These are phyloP conservation scores for Alectoris magna DNA, from an alignment of 2,797 vertebrate species.

Conservation along the genomic window DNA sequence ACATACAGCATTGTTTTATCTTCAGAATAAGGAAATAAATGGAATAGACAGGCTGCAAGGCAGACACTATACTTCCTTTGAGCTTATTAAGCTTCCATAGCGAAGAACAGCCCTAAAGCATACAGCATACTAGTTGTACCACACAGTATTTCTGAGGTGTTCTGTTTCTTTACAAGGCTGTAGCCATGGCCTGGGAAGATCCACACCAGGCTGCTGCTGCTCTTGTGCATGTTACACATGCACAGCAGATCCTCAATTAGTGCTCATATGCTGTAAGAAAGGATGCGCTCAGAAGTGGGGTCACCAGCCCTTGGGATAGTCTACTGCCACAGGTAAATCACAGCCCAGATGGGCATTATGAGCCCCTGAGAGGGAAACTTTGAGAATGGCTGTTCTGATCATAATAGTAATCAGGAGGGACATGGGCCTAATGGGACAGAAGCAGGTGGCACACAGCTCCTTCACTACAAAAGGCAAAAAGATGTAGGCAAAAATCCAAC, in stretches of 20 bases:
- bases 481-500: accelerated
- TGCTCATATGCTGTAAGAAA: not conserved
- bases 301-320: accelerated
- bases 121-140: not conserved
- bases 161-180: not conserved
- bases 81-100: not conserved
- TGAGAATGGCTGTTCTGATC: not conserved
- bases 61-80: not conserved
- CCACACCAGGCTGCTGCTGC: not conserved
- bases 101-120: not conserved
- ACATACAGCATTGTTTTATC: not conserved
- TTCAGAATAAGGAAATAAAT: not conserved
- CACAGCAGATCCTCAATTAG: not conserved
- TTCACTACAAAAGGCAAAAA: not conserved
- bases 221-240: not conserved
- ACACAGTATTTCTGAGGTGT: not conserved
- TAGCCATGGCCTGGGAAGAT: not conserved
- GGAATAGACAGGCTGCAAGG: not conserved
- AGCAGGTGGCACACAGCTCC: not conserved
- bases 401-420: not conserved
- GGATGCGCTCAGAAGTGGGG: not conserved
- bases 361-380: not conserved
- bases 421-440: not conserved
- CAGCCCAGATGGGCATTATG: not conserved
- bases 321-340: not conserved